These are phyloP conservation scores for Epiblema foenella DNA, from an alignment of 2,888 invertebrate species.

Conservation along the genomic window DNA sequence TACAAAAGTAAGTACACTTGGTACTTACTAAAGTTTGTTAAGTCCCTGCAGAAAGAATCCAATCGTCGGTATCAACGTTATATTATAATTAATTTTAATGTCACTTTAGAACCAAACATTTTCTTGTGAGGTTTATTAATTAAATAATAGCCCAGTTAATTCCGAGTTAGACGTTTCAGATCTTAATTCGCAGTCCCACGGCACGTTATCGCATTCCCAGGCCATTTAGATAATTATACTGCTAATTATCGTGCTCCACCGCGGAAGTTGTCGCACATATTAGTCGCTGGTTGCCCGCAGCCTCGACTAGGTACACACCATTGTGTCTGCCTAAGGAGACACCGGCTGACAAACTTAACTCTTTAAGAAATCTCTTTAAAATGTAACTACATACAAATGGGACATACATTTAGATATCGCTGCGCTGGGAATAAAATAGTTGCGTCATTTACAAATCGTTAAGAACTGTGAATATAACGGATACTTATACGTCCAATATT, in stretches of 20 bases:
- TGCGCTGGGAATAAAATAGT: constrained; percentile 14
- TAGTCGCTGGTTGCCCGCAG: constrained; percentile 30
- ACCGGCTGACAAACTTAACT: constrained; percentile 1
- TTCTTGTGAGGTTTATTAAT: not conserved
- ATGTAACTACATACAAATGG: constrained; percentile 30
- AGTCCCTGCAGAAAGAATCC: not conserved
- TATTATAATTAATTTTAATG: not conserved
- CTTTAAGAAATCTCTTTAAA: constrained; percentile 28
- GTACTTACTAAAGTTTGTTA: too few relatives aligned
- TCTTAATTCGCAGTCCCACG: constrained; percentile 46
- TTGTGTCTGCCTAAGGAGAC: constrained; percentile 26
- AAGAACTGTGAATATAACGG: constrained; percentile 24
- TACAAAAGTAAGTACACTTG: too few relatives aligned
- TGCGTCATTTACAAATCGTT: constrained; percentile 25
- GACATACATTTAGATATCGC: constrained; percentile 33
- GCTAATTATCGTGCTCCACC: constrained; percentile 43
- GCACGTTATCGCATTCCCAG: constrained; percentile 47
- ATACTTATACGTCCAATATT: not conserved
- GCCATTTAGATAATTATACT: constrained; percentile 47
- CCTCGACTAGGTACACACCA: constrained; percentile 8
- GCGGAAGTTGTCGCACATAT: constrained; percentile 45
- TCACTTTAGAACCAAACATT: not conserved
- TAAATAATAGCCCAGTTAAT: constrained; percentile 17
- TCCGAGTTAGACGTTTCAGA: constrained; percentile 26
- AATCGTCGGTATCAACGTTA: not conserved